Conservation (phyloP, 2,888 invertebrate species). For the Plemyria rubiginata region DNA sequence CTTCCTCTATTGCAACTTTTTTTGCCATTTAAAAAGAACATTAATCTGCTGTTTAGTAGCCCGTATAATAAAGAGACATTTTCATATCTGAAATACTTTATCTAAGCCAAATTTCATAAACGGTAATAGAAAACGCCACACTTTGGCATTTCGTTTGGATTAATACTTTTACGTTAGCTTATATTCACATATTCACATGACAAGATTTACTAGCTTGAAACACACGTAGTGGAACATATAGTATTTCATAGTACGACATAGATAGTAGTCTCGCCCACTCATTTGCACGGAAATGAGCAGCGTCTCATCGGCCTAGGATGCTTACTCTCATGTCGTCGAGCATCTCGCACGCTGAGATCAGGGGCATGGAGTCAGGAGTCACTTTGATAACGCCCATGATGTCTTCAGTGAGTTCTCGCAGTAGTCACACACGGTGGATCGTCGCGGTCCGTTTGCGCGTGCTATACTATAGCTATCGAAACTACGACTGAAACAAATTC, state of each 20-base stretch:
- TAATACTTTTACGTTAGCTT: background rate
- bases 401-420: conserved; percentile 28
- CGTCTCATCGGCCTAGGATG: conserved; percentile 24
- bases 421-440: conserved; percentile 66
- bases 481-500: conserved; percentile 52
- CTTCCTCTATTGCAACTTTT: too few species aligned
- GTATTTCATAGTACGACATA: conserved; percentile 8
- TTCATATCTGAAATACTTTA: too few species aligned
- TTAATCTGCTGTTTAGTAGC: too few species aligned
- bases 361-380: conserved; percentile 73
- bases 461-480: conserved; percentile 50
- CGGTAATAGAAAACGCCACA: background rate
- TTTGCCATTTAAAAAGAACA: too few species aligned
- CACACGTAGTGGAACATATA: background rate
- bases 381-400: conserved; percentile 80
- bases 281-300: conserved; percentile 53
- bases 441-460: conserved; percentile 68
- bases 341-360: conserved; percentile 78
- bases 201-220: background rate
- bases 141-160: background rate
- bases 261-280: conserved; percentile 54
- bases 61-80: too few species aligned
- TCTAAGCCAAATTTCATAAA: too few species aligned
- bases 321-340: conserved; percentile 83
- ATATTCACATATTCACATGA: background rate